Conservation (phyloP, 2,113 vertebrate species). For the Plestiodon gilberti region DNA sequence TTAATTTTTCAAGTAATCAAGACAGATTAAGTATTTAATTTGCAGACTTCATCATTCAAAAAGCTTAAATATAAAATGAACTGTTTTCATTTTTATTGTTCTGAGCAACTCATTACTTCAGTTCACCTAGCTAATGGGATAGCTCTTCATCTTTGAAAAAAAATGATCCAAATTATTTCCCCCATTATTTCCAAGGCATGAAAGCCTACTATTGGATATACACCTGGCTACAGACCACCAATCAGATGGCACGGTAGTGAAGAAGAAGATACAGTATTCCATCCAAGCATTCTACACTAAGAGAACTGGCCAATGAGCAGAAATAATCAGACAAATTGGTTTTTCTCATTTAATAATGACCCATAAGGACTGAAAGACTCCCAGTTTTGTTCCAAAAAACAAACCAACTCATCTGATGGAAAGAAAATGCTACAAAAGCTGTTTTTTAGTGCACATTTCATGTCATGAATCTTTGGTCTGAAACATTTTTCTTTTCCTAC, state of each 20-base stretch:
- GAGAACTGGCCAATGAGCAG: background rate
- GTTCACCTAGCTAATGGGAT: conserved; percentile 63
- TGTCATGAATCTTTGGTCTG: conserved; percentile 40
- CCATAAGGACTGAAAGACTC: conserved; percentile 29
- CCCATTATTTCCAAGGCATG: conserved; percentile 54
- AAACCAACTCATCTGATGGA: background rate
- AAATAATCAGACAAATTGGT: conserved; percentile 43
- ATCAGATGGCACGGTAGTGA: background rate
- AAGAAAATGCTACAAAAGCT: background rate
- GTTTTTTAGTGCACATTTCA: conserved; percentile 24
- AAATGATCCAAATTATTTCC: conserved; percentile 56
- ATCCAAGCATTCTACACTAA: background rate
- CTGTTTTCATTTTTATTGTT: conserved; percentile 61
- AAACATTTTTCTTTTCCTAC: conserved; percentile 47
- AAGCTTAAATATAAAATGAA: conserved; percentile 56
- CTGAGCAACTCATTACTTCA: conserved; percentile 69
- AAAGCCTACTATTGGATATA: conserved; percentile 38
- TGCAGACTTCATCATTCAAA: conserved; percentile 65
- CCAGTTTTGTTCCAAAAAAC: conserved; percentile 11
- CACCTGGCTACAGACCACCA: background rate
- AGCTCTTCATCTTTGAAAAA: conserved; percentile 71
- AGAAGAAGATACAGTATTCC: conserved; percentile 13
- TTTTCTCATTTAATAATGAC: conserved; percentile 15
- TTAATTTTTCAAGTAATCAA: conserved; percentile 61
- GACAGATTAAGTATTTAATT: conserved; percentile 64